phyloP scores from a whole-genome alignment of 2,797 vertebrate species.

The Phataginus tetradactyla region DNA sequence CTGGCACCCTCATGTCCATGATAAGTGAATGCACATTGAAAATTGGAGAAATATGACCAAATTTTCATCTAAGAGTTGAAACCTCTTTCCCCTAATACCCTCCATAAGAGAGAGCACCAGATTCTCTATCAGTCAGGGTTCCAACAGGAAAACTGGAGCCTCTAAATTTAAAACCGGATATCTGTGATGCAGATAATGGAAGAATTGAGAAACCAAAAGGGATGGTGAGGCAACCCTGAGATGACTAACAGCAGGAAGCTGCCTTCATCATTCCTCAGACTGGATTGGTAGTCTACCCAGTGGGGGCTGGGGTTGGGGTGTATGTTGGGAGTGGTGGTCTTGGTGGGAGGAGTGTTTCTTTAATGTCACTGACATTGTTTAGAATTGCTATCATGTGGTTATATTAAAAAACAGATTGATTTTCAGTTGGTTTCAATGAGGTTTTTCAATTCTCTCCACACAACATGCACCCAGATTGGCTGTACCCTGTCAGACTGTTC shows the following conservation, averaged over 20 bases:
- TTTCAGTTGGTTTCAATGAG: neutral
- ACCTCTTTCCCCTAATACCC: neutral
- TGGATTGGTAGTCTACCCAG: neutral
- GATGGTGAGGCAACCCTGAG: neutral
- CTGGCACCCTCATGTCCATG: neutral
- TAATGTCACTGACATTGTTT: neutral
- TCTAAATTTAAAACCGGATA: neutral
- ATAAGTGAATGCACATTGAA: neutral
- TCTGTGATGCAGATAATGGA: neutral
- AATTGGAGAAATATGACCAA: neutral
- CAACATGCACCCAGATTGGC: neutral
- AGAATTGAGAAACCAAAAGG: neutral
- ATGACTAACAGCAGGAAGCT: neutral
- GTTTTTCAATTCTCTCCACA: neutral
- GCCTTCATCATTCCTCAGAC: rapidly evolving
- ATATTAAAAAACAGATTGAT: neutral
- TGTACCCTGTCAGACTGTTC: neutral
- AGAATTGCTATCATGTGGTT: neutral
- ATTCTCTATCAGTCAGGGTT: neutral
- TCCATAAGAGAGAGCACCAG: neutral
- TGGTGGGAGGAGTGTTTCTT: neutral
- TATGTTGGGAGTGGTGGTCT: neutral
- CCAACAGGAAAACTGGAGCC: neutral
- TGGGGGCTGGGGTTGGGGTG: rapidly evolving
- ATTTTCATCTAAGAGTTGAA: neutral